A percentile compares a stretch with the other conserved stretches of the same genome.
phyloP scores from a whole-genome alignment of 2,113 vertebrate genomes.

The Melanocharis versteri region DNA sequence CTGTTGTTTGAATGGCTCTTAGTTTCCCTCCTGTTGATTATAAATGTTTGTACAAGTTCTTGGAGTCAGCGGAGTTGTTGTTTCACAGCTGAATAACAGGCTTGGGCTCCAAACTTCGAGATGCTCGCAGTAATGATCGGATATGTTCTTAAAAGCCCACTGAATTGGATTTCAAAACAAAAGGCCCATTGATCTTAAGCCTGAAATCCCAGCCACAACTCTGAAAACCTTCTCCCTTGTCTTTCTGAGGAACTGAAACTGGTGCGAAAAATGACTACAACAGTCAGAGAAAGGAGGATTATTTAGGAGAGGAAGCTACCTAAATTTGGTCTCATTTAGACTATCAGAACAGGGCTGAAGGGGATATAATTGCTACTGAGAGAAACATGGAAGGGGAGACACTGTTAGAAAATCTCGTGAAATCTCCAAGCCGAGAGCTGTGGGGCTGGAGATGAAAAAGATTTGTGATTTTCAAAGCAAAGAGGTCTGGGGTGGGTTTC shows the following conservation, averaged over 20 bases:
- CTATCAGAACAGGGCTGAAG: neutral
- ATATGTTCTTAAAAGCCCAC: neutral
- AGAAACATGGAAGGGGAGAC: neutral
- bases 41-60: conserved; percentile 2
- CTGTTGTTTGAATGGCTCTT: conserved; percentile 31
- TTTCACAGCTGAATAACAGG: neutral
- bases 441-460: neutral
- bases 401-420: neutral
- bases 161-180: neutral
- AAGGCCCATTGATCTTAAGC: neutral
- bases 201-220: neutral
- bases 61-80: neutral
- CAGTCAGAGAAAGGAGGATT: neutral
- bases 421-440: neutral
- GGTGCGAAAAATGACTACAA: neutral
- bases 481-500: neutral
- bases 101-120: neutral
- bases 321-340: neutral
- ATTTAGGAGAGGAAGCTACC: neutral
- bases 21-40: conserved; percentile 27
- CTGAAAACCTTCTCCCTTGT: neutral
- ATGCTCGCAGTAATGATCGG: neutral
- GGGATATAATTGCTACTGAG: neutral
- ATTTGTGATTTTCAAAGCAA: neutral
- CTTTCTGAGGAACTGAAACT: neutral